A percentile compares a stretch with the other conserved stretches of the same genome.
Conservation (phyloP, 2,797 vertebrate genomes). For the Urophycis tenuis region DNA sequence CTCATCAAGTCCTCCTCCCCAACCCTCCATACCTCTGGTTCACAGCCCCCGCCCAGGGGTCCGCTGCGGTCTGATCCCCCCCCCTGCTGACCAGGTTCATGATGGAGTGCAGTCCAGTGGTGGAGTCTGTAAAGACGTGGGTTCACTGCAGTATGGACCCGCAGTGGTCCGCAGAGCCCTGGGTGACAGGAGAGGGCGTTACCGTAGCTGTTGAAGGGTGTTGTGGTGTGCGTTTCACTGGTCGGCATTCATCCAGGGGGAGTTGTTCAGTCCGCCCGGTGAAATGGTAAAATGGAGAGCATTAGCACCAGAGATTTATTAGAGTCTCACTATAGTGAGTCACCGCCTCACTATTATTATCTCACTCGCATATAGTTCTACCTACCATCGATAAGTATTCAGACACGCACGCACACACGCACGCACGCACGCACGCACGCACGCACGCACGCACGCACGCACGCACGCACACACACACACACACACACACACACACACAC, state of each 20-base stretch:
- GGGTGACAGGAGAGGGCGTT: background rate
- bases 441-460: background rate
- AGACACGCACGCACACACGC: background rate
- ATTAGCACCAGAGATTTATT: background rate
- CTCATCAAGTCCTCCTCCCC: background rate
- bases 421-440: background rate
- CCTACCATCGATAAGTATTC: too few relatives aligned
- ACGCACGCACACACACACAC: background rate
- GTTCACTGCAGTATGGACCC: background rate
- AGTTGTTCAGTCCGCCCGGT: background rate
- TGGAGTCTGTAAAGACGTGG: background rate
- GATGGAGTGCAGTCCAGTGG: background rate
- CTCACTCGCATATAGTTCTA: background rate
- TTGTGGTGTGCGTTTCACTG: background rate
- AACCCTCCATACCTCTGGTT: too few relatives aligned
- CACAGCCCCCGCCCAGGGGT: background rate
- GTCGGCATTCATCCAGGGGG: too few relatives aligned
- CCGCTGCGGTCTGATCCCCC: background rate
- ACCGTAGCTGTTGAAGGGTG: background rate
- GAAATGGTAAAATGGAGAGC: background rate
- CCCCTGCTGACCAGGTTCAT: background rate
- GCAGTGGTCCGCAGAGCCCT: too few relatives aligned
- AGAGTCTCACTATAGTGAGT: background rate
- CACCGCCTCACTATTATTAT: background rate
- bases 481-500: constrained; percentile 6